These are phyloP conservation scores for Agelastica alni DNA, from an alignment of 2,888 invertebrate species.

Conservation along the genomic window DNA sequence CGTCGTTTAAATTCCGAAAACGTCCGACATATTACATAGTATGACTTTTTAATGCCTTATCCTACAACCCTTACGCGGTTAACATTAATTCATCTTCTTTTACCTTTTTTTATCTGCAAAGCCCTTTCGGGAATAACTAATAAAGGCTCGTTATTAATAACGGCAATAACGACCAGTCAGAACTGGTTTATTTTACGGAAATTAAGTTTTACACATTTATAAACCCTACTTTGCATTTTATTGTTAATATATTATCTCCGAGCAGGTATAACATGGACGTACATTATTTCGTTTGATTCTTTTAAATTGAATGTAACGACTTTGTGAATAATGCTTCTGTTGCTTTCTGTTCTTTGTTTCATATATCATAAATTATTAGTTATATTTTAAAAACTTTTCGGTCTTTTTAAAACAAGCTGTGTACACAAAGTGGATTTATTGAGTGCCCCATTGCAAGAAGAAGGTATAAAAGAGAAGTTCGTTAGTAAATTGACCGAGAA, in stretches of 20 bases:
- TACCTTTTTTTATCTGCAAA: conserved; percentile 23
- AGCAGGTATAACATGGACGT: background rate
- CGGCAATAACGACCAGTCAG: conserved; percentile 27
- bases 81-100: conserved; percentile 24
- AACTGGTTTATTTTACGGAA: conserved; percentile 24
- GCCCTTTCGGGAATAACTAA: conserved; percentile 20
- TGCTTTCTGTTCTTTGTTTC: too few species aligned
- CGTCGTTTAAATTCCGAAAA: conserved; percentile 22
- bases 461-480: too few species aligned
- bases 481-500: too few species aligned
- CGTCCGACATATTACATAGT: conserved; percentile 27
- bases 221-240: conserved; percentile 11
- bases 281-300: background rate
- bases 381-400: too few species aligned
- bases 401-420: too few species aligned
- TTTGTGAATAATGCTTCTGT: too few species aligned
- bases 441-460: too few species aligned
- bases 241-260: conserved; percentile 7
- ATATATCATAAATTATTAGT: too few species aligned
- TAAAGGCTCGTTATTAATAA: conserved; percentile 26
- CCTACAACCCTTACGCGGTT: conserved; percentile 24
- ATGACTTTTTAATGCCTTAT: conserved; percentile 30
- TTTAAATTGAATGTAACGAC: background rate
- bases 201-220: conserved; percentile 25
- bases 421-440: too few species aligned